phyloP scores from a whole-genome alignment of 1,140 invertebrate species.

The Danaus plexippus region DNA sequence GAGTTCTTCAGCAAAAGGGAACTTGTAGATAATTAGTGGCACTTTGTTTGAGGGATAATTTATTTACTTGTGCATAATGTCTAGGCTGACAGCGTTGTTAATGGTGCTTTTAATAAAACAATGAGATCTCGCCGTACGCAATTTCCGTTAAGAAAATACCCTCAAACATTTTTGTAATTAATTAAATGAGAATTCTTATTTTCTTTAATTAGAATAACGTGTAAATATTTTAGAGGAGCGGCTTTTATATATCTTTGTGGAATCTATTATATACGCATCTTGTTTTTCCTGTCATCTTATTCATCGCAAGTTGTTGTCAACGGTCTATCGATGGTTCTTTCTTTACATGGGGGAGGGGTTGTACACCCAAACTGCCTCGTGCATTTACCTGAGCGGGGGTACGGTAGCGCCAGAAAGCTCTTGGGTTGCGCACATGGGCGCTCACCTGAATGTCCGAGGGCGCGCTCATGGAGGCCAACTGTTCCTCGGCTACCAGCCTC shows the following conservation, averaged over 20 bases:
- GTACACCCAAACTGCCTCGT: slow-evolving; percentile 57
- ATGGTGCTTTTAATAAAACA: slow-evolving; percentile 51
- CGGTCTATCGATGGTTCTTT: slow-evolving; percentile 1
- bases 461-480: slow-evolving; percentile 77
- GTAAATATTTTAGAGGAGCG: no score
- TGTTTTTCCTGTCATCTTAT: no score
- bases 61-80: slow-evolving; percentile 56
- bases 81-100: slow-evolving; percentile 47
- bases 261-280: no score
- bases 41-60: slow-evolving; percentile 55
- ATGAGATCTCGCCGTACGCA: slow-evolving; percentile 23
- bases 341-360: slow-evolving; percentile 8
- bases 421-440: slow-evolving; percentile 82
- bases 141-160: slow-evolving; percentile 12
- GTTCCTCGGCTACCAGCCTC: slow-evolving; percentile 89
- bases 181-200: neutral
- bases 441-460: slow-evolving; percentile 82
- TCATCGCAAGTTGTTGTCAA: slow-evolving; percentile 1
- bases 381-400: slow-evolving; percentile 74
- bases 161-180: slow-evolving; percentile 3
- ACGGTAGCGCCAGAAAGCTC: slow-evolving; percentile 91
- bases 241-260: no score
- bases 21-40: slow-evolving; percentile 48
- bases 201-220: slow-evolving; percentile 4
- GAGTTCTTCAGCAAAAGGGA: slow-evolving; percentile 33